These are phyloP conservation scores for Parapsyche elsis DNA, from an alignment of 1,140 invertebrate species.

Conservation along the genomic window DNA sequence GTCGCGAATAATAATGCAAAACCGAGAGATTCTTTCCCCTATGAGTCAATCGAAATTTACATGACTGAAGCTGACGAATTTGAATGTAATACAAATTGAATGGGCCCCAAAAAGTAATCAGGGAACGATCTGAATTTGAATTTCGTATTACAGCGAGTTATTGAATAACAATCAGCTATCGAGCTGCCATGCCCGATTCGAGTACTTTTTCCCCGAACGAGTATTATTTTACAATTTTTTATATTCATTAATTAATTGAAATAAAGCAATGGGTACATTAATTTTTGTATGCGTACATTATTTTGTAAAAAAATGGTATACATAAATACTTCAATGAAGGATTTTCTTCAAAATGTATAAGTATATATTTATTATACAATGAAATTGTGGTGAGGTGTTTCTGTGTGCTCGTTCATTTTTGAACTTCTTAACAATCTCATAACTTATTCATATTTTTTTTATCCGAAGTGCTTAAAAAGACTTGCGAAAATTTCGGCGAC, in stretches of 20 bases:
- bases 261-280: too few relatives aligned
- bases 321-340: too few relatives aligned
- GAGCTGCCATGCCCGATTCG: too few relatives aligned
- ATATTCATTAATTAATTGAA: too few relatives aligned
- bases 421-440: constrained; percentile 37
- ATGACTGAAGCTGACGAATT: constrained; percentile 28
- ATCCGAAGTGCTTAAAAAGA: constrained; percentile 37
- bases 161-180: constrained; percentile 22
- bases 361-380: too few relatives aligned
- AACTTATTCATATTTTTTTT: constrained; percentile 39
- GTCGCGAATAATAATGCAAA: not conserved
- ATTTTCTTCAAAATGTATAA: too few relatives aligned
- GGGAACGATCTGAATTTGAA: constrained; percentile 28
- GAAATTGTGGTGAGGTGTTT: constrained; percentile 15
- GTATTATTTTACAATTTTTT: too few relatives aligned
- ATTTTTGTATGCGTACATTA: too few relatives aligned
- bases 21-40: not conserved
- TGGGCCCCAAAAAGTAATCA: constrained; percentile 25
- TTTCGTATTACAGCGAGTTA: constrained; percentile 19
- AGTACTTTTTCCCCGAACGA: too few relatives aligned
- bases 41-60: constrained; percentile 22
- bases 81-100: constrained; percentile 34
- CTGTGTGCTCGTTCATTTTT: constrained; percentile 23
- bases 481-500: constrained; percentile 37
- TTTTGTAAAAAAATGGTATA: too few relatives aligned